phyloP scores from a whole-genome alignment of 92 coral and sea anemone genomes.

The Muricea muricata region DNA sequence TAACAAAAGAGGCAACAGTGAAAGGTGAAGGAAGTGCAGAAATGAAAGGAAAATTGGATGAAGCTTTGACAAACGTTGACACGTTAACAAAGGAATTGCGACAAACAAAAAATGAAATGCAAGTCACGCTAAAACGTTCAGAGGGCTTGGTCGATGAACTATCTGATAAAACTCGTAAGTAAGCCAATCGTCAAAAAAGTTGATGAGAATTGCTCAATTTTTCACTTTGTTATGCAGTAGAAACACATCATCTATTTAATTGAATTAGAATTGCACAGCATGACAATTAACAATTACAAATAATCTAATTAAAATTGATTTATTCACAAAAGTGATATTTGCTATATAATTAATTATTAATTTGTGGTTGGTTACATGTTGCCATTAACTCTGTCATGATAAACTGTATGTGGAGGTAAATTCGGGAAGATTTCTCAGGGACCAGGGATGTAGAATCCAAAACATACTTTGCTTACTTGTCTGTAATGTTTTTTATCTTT shows the following conservation, averaged over 20 bases:
- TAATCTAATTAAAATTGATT: not conserved
- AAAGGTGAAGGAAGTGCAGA: slow-evolving; percentile 61
- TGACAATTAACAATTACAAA: not conserved
- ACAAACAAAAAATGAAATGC: slow-evolving; percentile 70
- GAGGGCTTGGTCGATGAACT: slow-evolving; percentile 84
- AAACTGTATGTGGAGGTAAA: not conserved
- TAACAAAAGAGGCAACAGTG: slow-evolving; percentile 58
- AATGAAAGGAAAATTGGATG: slow-evolving; percentile 69
- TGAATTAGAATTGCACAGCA: not conserved
- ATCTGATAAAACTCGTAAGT: slow-evolving; percentile 84
- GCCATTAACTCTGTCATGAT: not conserved
- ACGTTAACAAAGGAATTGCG: slow-evolving; percentile 77
- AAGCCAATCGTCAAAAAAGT: too few relatives aligned
- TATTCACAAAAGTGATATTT: not conserved
- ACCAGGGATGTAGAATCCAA: too few relatives aligned
- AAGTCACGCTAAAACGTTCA: slow-evolving; percentile 75
- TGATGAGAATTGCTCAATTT: too few relatives aligned
- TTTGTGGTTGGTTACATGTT: not conserved
- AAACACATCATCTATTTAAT: not conserved
- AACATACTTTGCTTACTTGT: too few relatives aligned
- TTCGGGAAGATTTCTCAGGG: too few relatives aligned
- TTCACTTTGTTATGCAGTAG: not conserved
- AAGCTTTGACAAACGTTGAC: slow-evolving; percentile 64
- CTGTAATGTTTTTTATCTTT: too few relatives aligned
- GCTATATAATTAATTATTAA: not conserved